phyloP scores from a whole-genome alignment of 2,888 invertebrate species.

The Cerceris ruficornis region DNA sequence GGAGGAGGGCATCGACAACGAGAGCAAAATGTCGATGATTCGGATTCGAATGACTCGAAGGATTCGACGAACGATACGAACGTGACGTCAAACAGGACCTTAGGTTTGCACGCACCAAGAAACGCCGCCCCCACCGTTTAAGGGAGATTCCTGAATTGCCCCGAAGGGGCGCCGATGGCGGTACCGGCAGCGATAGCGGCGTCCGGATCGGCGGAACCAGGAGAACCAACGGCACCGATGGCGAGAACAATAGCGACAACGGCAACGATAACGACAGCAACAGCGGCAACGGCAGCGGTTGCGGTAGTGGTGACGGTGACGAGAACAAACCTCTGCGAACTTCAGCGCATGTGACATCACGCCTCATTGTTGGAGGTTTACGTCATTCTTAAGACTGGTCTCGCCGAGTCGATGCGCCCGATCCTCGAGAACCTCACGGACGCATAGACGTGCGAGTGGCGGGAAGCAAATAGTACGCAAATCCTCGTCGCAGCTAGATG shows the following conservation, averaged over 20 bases:
- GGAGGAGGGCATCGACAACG: not conserved
- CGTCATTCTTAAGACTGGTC: slow-evolving; percentile 78
- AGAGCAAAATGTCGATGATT: no score
- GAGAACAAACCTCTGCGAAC: slow-evolving; percentile 48
- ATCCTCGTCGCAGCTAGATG: slow-evolving; percentile 62
- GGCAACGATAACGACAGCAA: slow-evolving; percentile 18
- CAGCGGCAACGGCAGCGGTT: slow-evolving; percentile 5
- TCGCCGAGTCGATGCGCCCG: slow-evolving; percentile 48
- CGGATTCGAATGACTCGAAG: no score
- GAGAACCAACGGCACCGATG: not conserved
- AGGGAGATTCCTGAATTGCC: not conserved
- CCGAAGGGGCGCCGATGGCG: not conserved
- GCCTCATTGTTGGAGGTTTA: slow-evolving; percentile 82
- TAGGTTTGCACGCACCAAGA: no score
- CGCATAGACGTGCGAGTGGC: slow-evolving; percentile 30
- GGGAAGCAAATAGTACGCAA: slow-evolving; percentile 39
- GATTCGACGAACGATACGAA: no score
- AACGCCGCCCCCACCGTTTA: not conserved
- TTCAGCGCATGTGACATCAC: slow-evolving; percentile 78
- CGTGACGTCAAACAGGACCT: not conserved
- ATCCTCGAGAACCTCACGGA: slow-evolving; percentile 33
- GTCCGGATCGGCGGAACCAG: not conserved
- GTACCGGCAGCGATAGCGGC: not conserved
- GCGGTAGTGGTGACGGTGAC: slow-evolving; percentile 7
- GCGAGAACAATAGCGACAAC: slow-evolving; percentile 7